Evolutionary conservation across 2,888 invertebrate species (phyloP).

Genomic region (Sinopyrophorus schimmeli): DNA sequence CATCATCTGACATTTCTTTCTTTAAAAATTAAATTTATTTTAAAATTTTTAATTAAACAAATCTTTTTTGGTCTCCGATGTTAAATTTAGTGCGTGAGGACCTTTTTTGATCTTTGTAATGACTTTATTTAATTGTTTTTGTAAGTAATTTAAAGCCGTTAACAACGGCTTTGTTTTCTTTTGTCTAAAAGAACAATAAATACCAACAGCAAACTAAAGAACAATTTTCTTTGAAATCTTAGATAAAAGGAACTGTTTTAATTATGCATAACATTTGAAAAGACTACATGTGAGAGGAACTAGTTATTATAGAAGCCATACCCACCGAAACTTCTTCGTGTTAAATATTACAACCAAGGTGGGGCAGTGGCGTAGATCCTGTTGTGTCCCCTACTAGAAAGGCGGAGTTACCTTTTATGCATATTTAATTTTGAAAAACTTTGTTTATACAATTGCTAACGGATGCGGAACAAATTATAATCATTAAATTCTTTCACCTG

Average conservation of each 20-base stretch:
- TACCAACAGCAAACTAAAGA: too few relatives aligned
- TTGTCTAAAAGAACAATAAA: too few relatives aligned
- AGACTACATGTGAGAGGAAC: constrained; percentile 26
- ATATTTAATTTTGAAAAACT: constrained; percentile 27
- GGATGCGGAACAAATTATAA: constrained; percentile 32
- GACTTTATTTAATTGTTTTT: too few relatives aligned
- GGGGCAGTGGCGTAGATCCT: constrained; percentile 36
- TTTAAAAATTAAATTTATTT: constrained; percentile 19
- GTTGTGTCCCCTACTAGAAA: constrained; percentile 30
- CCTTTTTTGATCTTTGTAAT: too few relatives aligned
- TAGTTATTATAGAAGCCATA: constrained; percentile 32
- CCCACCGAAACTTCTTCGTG: constrained; percentile 23
- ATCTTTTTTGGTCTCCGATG: too few relatives aligned
- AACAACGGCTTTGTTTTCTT: too few relatives aligned
- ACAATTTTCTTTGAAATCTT: too few relatives aligned
- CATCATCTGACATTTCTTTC: constrained; percentile 8
- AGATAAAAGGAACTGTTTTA: constrained; percentile 19
- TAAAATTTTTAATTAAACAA: too few relatives aligned
- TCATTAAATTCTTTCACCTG: constrained; percentile 21
- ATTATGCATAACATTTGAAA: constrained; percentile 27
- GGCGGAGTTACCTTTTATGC: constrained; percentile 30
- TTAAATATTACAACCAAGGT: constrained; percentile 30
- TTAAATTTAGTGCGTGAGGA: too few relatives aligned
- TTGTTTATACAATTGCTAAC: constrained; percentile 31
- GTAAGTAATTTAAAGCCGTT: too few relatives aligned